Base-by-base conservation (phyloP, 2,888 invertebrate species). In the Eueremaeus valkanovi region DNA sequence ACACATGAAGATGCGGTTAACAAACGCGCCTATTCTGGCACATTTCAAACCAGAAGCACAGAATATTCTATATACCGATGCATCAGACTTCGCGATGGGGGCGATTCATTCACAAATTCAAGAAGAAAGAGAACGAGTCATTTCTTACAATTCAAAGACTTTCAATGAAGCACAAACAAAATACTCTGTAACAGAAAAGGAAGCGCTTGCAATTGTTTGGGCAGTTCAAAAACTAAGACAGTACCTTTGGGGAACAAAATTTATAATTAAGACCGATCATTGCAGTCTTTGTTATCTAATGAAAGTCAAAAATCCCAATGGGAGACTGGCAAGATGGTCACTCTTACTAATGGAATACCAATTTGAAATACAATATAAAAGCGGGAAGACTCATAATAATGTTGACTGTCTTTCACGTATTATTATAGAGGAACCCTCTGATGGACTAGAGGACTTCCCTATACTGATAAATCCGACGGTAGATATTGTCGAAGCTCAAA, bases 191-290 rank as follows among this genome's bases (percentile, higher is more conserved):
- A 73, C 75, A 27, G 73, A 80, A 51, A 73, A 77, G 33, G 80
- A 80, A 61, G 31, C 66, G 0, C 70, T 80, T 11, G 78, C 78
- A 0, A 70, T 80, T 6, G 61, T 78, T 0, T 63, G 74, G 31
- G 75, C 75, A n/a, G 24, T 79, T 1, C 72, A 78, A 45, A 78
- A 78, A 31, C 79, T 18, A 33, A 68, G 74, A 18, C 13, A 18
- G 9, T 81, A 80, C 73, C 16, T 81, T 9, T 78, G 77, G 31
- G 80, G 79, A 5, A 77, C 74, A 36, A 66, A 77, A 29, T 80
- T 81, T 27, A 66, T 36, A 13, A 42, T 80, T 0, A 61, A 79
- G 24, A 81, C 81, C 0, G 81, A 81, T 51, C 81, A 81, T 51
- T 31, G 74, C 8, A 66, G 78, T 2, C 72, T 80, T n/a, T n/a